Evolutionary conservation across 53 echinoderm and acorn worm genomes (phyloP).

Genomic region (Arbacia lixula): DNA sequence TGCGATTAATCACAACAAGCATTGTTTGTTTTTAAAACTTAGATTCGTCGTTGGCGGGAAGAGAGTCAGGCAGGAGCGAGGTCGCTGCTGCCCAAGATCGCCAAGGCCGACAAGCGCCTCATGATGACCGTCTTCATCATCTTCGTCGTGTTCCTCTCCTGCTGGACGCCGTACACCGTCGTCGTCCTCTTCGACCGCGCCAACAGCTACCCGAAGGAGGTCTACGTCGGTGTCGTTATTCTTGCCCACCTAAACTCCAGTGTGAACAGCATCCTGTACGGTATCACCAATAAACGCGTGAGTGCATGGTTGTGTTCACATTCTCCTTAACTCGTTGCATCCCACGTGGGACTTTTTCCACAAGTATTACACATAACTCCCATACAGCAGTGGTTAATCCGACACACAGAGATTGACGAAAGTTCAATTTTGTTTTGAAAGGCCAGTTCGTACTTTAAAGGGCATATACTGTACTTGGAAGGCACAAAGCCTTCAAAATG

Average conservation of each 20-base stretch:
- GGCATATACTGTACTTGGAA: no score
- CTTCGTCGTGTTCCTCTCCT: conserved; percentile 67
- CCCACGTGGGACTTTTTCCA: no score
- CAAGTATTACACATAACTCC: no score
- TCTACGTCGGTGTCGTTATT: conserved; percentile 68
- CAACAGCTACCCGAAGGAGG: conserved; percentile 61
- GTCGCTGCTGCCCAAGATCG: neutral
- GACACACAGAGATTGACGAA: no score
- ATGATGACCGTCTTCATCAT: conserved; percentile 71
- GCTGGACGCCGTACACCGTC: conserved; percentile 79
- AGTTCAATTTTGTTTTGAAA: no score
- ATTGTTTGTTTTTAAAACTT: neutral
- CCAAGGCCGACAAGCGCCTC: conserved; percentile 66
- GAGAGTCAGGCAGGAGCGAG: neutral
- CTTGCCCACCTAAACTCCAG: conserved; percentile 79
- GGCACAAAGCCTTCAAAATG: no score
- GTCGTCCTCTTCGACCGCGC: conserved; percentile 64
- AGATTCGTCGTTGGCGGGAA: conserved; percentile 6
- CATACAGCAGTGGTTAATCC: no score
- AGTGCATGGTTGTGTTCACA: no score
- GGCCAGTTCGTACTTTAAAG: no score
- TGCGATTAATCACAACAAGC: neutral
- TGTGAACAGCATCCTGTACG: conserved; percentile 79
- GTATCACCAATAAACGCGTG: conserved; percentile 61
- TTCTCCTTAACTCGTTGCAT: no score